Evolutionary conservation across 2,797 vertebrate species (phyloP).

Genomic region (Protonibea diacanthus): DNA sequence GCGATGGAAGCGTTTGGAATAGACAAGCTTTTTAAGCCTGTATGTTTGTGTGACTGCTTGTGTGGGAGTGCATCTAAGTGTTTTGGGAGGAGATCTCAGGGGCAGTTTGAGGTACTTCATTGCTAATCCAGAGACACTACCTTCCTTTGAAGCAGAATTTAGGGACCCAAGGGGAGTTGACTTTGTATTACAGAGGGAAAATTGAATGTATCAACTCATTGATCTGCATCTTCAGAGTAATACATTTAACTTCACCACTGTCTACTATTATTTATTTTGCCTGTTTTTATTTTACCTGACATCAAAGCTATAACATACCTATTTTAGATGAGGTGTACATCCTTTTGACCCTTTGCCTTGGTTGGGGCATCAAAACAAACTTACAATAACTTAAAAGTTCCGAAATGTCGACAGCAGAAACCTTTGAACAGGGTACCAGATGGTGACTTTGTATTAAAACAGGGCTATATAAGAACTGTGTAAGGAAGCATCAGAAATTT

Average conservation of each 20-base stretch:
- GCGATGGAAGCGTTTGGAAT: background rate
- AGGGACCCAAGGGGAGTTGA: constrained; percentile 6
- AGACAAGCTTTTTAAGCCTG: background rate
- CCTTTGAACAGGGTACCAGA: constrained; percentile 17
- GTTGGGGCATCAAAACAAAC: constrained; percentile 17
- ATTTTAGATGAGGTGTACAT: constrained; percentile 33
- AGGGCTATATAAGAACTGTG: background rate
- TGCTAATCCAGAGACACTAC: constrained; percentile 51
- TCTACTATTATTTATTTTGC: background rate
- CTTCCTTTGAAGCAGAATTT: constrained; percentile 35
- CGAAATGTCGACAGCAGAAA: background rate
- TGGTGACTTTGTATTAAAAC: constrained; percentile 2
- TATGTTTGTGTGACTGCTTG: background rate
- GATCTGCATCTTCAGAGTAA: constrained; percentile 5
- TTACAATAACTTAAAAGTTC: constrained; percentile 28
- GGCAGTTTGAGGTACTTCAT: constrained; percentile 39
- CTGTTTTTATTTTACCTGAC: background rate
- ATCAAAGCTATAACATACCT: constrained; percentile 46
- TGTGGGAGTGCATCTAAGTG: constrained; percentile 1
- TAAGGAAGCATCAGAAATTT: background rate
- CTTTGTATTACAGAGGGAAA: constrained; percentile 6
- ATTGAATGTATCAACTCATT: background rate
- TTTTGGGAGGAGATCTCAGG: constrained; percentile 40
- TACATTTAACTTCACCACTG: constrained; percentile 2
- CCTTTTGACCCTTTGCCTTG: constrained; percentile 40